phyloP scores from a whole-genome alignment of 2,113 vertebrate genomes.

The Corvus cornix region DNA sequence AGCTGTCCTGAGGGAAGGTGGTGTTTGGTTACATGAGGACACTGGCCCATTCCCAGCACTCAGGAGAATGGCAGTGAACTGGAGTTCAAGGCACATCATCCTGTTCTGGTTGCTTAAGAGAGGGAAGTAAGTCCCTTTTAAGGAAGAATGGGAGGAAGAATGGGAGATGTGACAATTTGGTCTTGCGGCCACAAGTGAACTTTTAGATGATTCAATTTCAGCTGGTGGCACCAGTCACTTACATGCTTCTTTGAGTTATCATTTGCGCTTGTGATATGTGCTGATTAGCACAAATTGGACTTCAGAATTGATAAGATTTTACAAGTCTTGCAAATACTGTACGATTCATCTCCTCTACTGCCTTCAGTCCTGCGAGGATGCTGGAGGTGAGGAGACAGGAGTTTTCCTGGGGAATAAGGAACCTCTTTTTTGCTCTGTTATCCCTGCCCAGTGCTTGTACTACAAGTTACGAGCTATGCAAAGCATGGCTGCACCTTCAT shows the following conservation, averaged over 20 bases:
- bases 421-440: not conserved
- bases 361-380: not conserved
- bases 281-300: constrained; percentile 23
- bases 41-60: not conserved
- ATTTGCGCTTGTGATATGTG: not conserved
- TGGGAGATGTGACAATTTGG: not conserved
- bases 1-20: not conserved
- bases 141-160: not conserved
- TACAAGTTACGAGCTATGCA: not conserved
- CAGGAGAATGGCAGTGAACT: not conserved
- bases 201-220: not conserved
- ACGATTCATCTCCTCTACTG: not conserved
- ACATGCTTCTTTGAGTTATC: not conserved
- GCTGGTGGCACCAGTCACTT: not conserved
- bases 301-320: constrained; percentile 46
- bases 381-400: not conserved
- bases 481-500: not conserved
- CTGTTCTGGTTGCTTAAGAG: not conserved
- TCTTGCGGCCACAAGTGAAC: not conserved
- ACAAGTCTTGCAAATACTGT: not conserved
- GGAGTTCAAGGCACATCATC: not conserved
- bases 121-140: not conserved
- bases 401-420: not conserved
- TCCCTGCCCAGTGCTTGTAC: not conserved
- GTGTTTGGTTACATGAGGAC: not conserved